Evolutionary conservation across 2,888 invertebrate species (phyloP), one percentile per base, ranked within the genome.

Genomic region (Conops quadrifasciatus): DNA sequence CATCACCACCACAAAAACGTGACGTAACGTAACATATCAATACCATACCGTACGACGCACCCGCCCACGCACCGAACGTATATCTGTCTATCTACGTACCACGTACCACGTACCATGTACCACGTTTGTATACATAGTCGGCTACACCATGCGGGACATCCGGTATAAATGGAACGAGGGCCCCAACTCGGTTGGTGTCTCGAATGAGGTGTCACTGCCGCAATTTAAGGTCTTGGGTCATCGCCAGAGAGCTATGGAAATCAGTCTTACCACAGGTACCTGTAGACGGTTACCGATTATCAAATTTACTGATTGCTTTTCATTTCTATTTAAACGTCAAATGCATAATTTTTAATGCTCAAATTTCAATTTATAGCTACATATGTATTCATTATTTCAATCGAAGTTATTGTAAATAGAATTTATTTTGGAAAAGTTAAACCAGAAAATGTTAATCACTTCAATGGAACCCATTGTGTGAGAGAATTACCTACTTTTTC

Each of bases 201-300:
- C 95, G 89, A 93, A 93, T 88, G 95, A 96, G 89, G 95, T 96
- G 88, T 95, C 95, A 85, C 92, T 97, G 88, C 96, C 97, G 88
- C 96, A 97, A 90, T 97, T 97, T 93, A 95, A 96, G 91, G 96
- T 96, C 88, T 93, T 96, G 88, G 96, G 96, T 86, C 95, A 96
- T 90, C 93, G 95, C 84, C 96, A 96, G 89, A 93, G 94, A 87
- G 95, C 94, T 85, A 94, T 94, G 93, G 95, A 95, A 90, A 95
- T 96, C 90, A 94, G 94, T 88, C 93, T 96, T 86, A 95, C 95
- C 87, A 96, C 96, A 93, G 96, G 96, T 96, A 94, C 88, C 88
- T 87, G 85, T 88, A 85, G 88, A 86, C 86, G 86, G 86, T 86
- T 84, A 86, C 86, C 86, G 86, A 84, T 82, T 84, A 84, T 26